A percentile compares a stretch with the other conserved stretches of the same genome.
These are phyloP conservation scores for Orientallactaga bullata DNA, from an alignment of 2,113 vertebrate genomes.

Conservation along the genomic window DNA sequence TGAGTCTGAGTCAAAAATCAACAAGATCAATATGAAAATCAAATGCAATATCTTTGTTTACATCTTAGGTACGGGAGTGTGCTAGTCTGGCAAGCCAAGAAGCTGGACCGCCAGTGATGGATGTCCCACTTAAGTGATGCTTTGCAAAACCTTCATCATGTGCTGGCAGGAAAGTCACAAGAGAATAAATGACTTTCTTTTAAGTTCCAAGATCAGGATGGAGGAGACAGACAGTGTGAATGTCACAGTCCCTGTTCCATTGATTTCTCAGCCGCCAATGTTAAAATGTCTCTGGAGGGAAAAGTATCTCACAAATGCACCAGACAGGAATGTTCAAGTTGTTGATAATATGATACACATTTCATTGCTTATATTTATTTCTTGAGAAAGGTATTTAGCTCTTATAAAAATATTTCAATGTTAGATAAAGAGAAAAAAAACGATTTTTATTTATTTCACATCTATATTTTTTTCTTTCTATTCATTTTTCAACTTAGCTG, in stretches of 20 bases:
- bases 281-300: constrained; percentile 71
- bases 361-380: background rate
- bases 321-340: constrained; percentile 59
- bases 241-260: constrained; percentile 80
- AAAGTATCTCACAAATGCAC: constrained; percentile 39
- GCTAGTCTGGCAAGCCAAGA: constrained; percentile 79
- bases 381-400: background rate
- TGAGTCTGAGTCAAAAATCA: constrained; percentile 70
- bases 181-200: constrained; percentile 89
- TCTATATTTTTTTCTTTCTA: background rate
- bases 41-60: constrained; percentile 88
- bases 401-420: background rate
- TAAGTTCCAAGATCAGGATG: constrained; percentile 82
- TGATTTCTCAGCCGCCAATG: constrained; percentile 81
- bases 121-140: constrained; percentile 86
- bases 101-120: constrained; percentile 77
- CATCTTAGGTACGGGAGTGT: constrained; percentile 83
- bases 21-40: constrained; percentile 88
- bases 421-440: background rate
- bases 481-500: background rate
- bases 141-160: constrained; percentile 86
- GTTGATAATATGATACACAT: background rate
- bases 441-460: background rate
- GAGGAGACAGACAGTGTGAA: constrained; percentile 83
- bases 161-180: constrained; percentile 84